These are phyloP conservation scores for Catharus fuscescens DNA, from an alignment of 2,113 vertebrate genomes.

Conservation along the genomic window DNA sequence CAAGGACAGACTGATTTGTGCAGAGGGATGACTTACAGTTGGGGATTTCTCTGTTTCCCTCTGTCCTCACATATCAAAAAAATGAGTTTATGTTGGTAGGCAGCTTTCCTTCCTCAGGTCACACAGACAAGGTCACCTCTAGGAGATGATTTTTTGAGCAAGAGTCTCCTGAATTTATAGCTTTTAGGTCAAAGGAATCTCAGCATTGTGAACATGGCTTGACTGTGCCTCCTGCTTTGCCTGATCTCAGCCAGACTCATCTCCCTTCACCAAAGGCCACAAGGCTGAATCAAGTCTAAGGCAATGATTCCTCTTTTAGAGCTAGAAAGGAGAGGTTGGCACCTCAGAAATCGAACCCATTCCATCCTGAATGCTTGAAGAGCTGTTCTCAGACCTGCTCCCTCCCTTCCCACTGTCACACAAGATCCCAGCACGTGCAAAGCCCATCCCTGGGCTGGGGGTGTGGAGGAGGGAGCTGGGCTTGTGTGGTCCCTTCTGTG, in stretches of 20 bases:
- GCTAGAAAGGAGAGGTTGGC: neutral
- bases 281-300: neutral
- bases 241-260: neutral
- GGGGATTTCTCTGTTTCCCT: neutral
- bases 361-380: neutral
- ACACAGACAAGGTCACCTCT: neutral
- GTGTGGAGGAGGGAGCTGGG: neutral
- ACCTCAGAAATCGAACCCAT: neutral
- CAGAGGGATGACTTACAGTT: neutral
- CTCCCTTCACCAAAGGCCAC: neutral
- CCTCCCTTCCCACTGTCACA: neutral
- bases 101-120: neutral
- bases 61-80: neutral
- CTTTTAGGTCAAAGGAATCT: neutral
- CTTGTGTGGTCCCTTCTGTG: neutral
- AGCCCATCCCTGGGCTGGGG: neutral
- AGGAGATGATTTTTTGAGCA: neutral
- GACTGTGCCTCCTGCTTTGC: neutral
- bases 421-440: neutral
- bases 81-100: neutral
- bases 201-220: neutral
- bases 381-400: neutral
- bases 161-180: neutral
- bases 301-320: neutral
- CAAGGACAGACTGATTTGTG: neutral